Evolutionary conservation across 2,888 invertebrate species (phyloP), one percentile per base, ranked within the genome.

Genomic region (Lepidocyrtoides sp.): DNA sequence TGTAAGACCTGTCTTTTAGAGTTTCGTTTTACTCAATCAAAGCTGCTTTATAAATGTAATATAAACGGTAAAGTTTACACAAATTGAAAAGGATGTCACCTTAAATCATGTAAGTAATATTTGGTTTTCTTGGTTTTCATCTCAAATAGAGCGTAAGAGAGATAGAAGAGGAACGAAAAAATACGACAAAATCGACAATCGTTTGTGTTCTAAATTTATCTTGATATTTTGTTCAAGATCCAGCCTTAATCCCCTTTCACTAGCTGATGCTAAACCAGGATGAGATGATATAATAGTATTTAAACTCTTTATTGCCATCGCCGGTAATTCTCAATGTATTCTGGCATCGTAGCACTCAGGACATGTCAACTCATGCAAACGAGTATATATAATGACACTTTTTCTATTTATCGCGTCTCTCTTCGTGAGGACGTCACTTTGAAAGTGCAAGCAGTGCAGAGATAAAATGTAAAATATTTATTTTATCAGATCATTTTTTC

Each of bases 321-420:
- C n/a, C n/a, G n/a, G n/a, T n/a, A n/a, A 10, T n/a, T 14, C 48
- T 48, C 48, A 8, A n/a, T n/a, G n/a, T 48, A 48, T 1, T n/a
- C 10, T 48, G 8, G 12, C 12, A 10, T 10, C 20, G 14, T 29
- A 36, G 17, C 41, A 14, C 77, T 14, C 26, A 77, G 77, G 26
- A 77, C 77, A 51, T 54, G 54, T 77, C 54, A 77, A 77, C n/a
- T 77, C 77, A 77, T 51, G 77, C 51, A 48, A 23, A 51, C 14
- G 57, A 57, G 20, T 57, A 57, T n/a, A n/a, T n/a, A n/a, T n/a
- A 57, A 57, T 20, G 57, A 57, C 57, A 57, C 57, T 57, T 57
- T 51, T 8, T 60, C 60, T 60, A 26, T 23, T 60, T 60, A 60
- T 60, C 60, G 26, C 26, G 26, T 60, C 26, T 60, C 2, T 4